Conservation (phyloP, 92 coral and sea anemone species). For the Chrysogorgia sp. region DNA sequence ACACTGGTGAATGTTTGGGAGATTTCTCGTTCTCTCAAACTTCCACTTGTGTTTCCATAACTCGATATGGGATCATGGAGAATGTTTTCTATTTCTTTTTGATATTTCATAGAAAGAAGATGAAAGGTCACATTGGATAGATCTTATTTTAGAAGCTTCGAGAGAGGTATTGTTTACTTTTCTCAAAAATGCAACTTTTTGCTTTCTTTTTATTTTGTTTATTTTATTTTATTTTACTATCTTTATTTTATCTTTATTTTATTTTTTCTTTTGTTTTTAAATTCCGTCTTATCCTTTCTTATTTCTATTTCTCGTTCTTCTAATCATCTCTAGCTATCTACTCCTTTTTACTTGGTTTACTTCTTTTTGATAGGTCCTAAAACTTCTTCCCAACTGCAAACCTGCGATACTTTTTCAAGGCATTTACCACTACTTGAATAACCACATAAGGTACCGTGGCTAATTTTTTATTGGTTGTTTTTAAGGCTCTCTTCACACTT, state of each 20-base stretch:
- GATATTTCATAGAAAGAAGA: constrained; percentile 61
- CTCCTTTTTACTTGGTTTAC: not conserved
- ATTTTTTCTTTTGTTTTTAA: not conserved
- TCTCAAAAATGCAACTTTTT: not conserved
- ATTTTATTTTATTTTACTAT: not conserved
- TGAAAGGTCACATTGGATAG: constrained; percentile 66
- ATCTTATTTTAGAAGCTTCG: constrained; percentile 82
- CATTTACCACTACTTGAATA: constrained; percentile 68
- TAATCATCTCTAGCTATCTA: not conserved
- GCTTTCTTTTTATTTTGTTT: not conserved
- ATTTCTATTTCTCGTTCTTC: not conserved
- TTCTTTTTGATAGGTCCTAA: constrained; percentile 58
- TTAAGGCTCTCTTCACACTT: too few species aligned
- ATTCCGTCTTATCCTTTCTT: too few species aligned
- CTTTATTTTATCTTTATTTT: not conserved
- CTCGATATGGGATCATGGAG: too few species aligned
- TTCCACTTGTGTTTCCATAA: too few species aligned
- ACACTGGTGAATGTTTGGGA: too few species aligned
- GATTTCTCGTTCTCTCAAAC: too few species aligned
- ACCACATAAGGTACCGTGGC: constrained; percentile 67
- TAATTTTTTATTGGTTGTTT: too few species aligned
- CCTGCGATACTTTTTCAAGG: constrained; percentile 82
- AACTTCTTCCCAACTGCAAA: constrained; percentile 60
- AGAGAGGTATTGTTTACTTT: constrained; percentile 59
- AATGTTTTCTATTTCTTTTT: too few species aligned